These are phyloP conservation scores for Macquaria australasica DNA, from an alignment of 2,113 vertebrate species.

Conservation along the genomic window DNA sequence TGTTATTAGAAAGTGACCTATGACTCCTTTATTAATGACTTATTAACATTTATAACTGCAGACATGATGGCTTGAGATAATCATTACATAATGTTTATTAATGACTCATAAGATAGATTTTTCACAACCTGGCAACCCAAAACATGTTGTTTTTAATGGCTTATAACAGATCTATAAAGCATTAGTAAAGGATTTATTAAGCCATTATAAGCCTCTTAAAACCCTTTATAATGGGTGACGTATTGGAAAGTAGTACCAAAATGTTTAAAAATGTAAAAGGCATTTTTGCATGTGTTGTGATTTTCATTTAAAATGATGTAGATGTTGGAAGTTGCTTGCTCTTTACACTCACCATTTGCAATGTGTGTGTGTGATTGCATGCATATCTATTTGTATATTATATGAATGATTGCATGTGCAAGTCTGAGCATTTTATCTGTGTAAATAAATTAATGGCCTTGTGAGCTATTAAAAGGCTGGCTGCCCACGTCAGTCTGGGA, in stretches of 20 bases:
- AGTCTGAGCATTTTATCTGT: constrained; percentile 48
- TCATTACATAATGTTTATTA: not conserved
- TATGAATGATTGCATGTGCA: constrained; percentile 28
- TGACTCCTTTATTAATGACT: not conserved
- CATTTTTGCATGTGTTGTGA: not conserved
- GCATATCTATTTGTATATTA: constrained; percentile 20
- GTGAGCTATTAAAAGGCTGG: constrained; percentile 64
- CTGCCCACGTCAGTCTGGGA: constrained; percentile 59
- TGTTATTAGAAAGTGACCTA: not conserved
- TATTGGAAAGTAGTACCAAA: not conserved
- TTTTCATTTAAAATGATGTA: not conserved
- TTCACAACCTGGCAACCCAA: not conserved
- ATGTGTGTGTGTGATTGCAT: constrained; percentile 2
- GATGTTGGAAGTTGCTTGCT: not conserved
- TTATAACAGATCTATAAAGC: not conserved
- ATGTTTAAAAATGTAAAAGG: not conserved
- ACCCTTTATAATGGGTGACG: not conserved
- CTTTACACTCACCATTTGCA: constrained; percentile 20
- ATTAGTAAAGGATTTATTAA: too few species aligned
- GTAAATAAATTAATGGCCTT: constrained; percentile 60
- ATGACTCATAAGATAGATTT: not conserved
- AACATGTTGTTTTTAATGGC: not conserved
- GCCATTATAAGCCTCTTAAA: not conserved
- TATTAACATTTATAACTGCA: not conserved
- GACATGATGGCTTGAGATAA: not conserved